phyloP scores from a whole-genome alignment of 1,140 invertebrate genomes.

The Cotesia chilonis region DNA sequence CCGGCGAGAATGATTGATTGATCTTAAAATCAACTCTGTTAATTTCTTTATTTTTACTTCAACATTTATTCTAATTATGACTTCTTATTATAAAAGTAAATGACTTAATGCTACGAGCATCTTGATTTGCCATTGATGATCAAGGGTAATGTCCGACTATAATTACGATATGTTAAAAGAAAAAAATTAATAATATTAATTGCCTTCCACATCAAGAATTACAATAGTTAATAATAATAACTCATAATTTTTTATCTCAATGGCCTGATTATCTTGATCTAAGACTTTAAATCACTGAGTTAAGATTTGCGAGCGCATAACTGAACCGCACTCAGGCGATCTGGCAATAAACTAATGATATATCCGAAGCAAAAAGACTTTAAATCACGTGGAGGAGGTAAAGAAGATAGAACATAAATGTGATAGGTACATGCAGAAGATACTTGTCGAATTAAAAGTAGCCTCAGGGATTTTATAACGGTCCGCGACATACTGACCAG shows the following conservation, averaged over 20 bases:
- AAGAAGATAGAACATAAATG: conserved; percentile 13
- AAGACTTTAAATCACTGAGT: not conserved
- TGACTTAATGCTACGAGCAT: too few relatives aligned
- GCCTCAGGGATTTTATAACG: conserved; percentile 59
- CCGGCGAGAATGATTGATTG: conserved; percentile 46
- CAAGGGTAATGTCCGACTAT: too few relatives aligned
- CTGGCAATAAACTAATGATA: not conserved
- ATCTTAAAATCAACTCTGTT: conserved; percentile 1
- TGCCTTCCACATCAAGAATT: too few relatives aligned
- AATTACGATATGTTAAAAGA: too few relatives aligned
- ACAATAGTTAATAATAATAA: too few relatives aligned
- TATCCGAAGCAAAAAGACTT: not conserved
- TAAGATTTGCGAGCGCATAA: conserved; percentile 1
- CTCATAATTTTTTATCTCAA: not conserved
- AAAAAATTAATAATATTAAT: too few relatives aligned
- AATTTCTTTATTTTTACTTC: not conserved
- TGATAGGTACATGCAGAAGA: conserved; percentile 28
- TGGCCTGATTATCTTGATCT: conserved; percentile 6
- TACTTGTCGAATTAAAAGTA: conserved; percentile 57
- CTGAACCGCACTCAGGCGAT: too few relatives aligned
- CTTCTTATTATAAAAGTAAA: too few relatives aligned
- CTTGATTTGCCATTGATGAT: too few relatives aligned
- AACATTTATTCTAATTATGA: conserved; percentile 1
- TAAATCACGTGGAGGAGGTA: conserved; percentile 11
- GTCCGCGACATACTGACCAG: conserved; percentile 57